Base-by-base conservation (phyloP, 1,140 invertebrate species). In the Aleiodes sp. region DNA sequence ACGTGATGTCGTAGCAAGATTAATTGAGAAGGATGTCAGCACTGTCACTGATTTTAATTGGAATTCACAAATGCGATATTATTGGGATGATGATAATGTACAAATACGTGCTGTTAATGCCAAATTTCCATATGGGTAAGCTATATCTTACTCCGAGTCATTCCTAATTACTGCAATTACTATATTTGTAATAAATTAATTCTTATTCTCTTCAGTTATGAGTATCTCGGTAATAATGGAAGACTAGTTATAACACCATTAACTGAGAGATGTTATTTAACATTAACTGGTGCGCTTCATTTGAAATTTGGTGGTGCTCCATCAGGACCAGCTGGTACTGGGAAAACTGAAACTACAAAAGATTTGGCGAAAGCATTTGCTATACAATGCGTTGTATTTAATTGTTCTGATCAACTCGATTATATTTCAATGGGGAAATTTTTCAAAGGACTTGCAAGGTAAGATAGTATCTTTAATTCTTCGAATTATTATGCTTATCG, bases 181-280 rank as follows among this genome's bases (percentile, higher is more conserved):
- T 33, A 9, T 6, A 33, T 33, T 0, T 33, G 9, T 33, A 7
- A 33, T 33, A 0, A 33, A 33, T 33, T 33, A n/a, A n/a, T n/a
- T 4, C n/a, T 46, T 6, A n/a, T 52, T 26, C 26, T 12, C n/a
- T 12, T 29, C 26, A 82, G 80, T 2, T 92, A 92, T 78, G 91
- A 92, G 75, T 92, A 92, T 76, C 82, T 92, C 2, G 90, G 90
- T 3, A 91, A 89, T 77, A 90, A 88, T 33, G 89, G 90, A 6
- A 87, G 92, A 65, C 85, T 96, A 8, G 94, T 94, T 6, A 94
- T 94, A 10, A 95, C 94, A 0, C 94, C 94, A 0, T 82, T 96
- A 35, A 97, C 94, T 0, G 91, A 93, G 80, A 87, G 84, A 35
- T 92, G 91, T 78, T 92, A 92, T 80, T 85, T 91, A 29, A 92